These are phyloP conservation scores for Eupithecia tripunctaria DNA, from an alignment of 2,888 invertebrate species.

Conservation along the genomic window DNA sequence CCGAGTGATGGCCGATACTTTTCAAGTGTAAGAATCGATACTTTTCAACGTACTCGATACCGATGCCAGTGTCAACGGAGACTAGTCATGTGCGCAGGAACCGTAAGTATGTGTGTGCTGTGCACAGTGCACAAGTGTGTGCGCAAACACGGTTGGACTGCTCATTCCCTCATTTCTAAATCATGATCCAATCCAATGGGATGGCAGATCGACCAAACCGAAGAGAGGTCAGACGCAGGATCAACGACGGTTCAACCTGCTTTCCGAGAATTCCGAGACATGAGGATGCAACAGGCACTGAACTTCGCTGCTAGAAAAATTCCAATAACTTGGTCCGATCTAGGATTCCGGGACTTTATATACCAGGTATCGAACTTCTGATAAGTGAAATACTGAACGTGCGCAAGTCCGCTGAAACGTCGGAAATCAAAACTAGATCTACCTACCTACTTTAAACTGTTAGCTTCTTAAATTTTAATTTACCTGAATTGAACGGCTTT, in stretches of 20 bases:
- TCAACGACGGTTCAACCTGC: not conserved
- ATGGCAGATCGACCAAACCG: not conserved
- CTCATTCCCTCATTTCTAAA: too few species aligned
- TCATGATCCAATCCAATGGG: not conserved
- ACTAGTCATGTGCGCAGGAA: not conserved
- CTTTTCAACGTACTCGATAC: too few species aligned
- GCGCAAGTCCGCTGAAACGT: not conserved
- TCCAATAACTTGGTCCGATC: not conserved
- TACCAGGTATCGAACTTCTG: too few species aligned
- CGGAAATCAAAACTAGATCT: not conserved
- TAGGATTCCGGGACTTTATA: too few species aligned
- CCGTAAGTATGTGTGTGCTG: not conserved
- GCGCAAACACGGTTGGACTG: not conserved
- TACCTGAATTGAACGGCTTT: constrained; percentile 45
- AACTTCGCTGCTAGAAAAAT: not conserved
- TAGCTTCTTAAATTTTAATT: not conserved
- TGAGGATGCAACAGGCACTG: not conserved
- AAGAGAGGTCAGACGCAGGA: not conserved
- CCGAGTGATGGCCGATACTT: not conserved
- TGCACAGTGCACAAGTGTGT: not conserved
- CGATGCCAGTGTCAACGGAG: not conserved
- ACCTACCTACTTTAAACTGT: not conserved
- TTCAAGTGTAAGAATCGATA: too few species aligned
- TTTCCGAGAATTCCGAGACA: not conserved
- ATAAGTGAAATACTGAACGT: too few species aligned